Percentiles rank a stretch among this genome's conserved stretches.
These are phyloP conservation scores for Paraplagusia blochii DNA, from an alignment of 2,113 vertebrate species.

Conservation along the genomic window DNA sequence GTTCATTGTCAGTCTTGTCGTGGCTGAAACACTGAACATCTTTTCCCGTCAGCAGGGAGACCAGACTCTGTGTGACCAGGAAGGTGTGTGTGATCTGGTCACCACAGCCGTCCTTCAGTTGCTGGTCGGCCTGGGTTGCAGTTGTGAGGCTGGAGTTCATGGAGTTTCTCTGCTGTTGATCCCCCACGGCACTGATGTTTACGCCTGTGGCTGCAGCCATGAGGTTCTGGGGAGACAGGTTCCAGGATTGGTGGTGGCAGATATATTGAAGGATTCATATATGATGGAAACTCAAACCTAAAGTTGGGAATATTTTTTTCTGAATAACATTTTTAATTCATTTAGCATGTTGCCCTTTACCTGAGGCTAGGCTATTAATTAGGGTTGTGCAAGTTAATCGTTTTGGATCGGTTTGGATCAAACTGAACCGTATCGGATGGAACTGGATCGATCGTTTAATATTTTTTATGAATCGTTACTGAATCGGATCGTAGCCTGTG, in stretches of 20 bases:
- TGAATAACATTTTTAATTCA: no score
- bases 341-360: no score
- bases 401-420: no score
- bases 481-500: no score
- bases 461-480: no score
- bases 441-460: no score
- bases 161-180: slow-evolving; percentile 65
- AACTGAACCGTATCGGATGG: no score
- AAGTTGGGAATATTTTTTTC: background rate
- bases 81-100: slow-evolving; percentile 69
- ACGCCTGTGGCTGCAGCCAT: slow-evolving; percentile 78
- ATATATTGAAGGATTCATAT: no score
- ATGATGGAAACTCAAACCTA: background rate
- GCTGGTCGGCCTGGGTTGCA: slow-evolving; percentile 34
- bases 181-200: slow-evolving; percentile 63
- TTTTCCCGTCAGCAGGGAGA: slow-evolving; percentile 78
- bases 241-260: background rate
- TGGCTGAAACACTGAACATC: slow-evolving; percentile 58
- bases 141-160: slow-evolving; percentile 50
- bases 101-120: slow-evolving; percentile 47
- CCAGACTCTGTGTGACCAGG: slow-evolving; percentile 79
- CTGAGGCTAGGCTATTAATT: no score
- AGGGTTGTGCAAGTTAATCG: no score
- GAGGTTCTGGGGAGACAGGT: slow-evolving; percentile 64
- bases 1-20: slow-evolving; percentile 66